Percentiles rank a stretch among this genome's conserved stretches.
Conservation (phyloP, 2,797 vertebrate species). For the Gila robusta region DNA sequence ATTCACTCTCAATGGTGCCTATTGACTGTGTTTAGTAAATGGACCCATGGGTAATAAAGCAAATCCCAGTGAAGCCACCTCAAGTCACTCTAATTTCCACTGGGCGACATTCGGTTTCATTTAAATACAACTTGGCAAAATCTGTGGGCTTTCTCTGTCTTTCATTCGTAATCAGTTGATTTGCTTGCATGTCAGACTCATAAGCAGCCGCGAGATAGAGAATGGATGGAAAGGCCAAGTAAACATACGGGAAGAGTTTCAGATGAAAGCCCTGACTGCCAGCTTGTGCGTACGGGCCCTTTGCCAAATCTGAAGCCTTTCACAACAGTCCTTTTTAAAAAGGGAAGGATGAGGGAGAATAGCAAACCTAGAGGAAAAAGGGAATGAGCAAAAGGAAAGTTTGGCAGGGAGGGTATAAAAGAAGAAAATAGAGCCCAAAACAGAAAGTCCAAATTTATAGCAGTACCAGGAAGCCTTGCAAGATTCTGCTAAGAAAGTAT, state of each 20-base stretch:
- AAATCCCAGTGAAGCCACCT: conserved; percentile 29
- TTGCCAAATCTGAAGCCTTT: conserved; percentile 48
- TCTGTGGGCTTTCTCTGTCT: conserved; percentile 10
- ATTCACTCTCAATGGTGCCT: conserved; percentile 53
- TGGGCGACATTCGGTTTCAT: conserved; percentile 35
- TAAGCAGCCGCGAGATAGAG: conserved; percentile 22
- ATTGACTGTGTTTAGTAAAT: conserved; percentile 53
- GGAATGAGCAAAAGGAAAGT: conserved; percentile 14
- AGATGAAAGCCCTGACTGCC: conserved; percentile 28
- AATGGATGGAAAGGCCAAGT: conserved; percentile 41
- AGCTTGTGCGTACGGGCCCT: conserved; percentile 35
- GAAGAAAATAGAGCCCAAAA: conserved; percentile 32
- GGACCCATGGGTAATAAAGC: conserved; percentile 50
- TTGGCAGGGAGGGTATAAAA: background rate
- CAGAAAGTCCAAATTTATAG: conserved; percentile 28
- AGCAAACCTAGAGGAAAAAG: conserved; percentile 3
- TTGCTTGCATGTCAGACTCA: conserved; percentile 28
- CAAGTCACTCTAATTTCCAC: conserved; percentile 21
- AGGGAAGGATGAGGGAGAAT: conserved; percentile 23
- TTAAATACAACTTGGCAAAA: conserved; percentile 25
- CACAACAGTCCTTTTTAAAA: conserved; percentile 36
- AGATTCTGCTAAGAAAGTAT: conserved; percentile 19
- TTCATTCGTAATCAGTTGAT: conserved; percentile 19
- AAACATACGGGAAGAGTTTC: conserved; percentile 38
- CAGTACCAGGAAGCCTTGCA: conserved; percentile 3